Evolutionary conservation across 2,113 vertebrate species (phyloP).

Genomic region (Zeus faber): DNA sequence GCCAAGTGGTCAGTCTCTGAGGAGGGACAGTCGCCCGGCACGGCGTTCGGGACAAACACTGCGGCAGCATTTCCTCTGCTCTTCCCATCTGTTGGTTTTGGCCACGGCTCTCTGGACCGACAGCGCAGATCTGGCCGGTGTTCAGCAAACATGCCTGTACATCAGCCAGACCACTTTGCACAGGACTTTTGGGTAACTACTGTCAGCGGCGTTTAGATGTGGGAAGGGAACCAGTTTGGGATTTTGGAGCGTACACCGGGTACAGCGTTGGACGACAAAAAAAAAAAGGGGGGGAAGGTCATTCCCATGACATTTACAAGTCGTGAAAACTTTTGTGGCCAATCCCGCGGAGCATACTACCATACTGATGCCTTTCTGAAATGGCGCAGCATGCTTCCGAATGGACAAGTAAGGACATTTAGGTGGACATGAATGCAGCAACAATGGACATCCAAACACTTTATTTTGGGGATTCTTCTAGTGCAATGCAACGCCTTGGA

Average conservation of each 20-base stretch:
- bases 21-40: conserved; percentile 55
- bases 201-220: conserved; percentile 56
- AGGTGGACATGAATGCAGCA: neutral
- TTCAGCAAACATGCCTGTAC: conserved; percentile 60
- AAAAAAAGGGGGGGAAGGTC: too few relatives aligned
- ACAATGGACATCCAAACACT: too few relatives aligned
- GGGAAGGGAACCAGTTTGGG: conserved; percentile 39
- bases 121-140: conserved; percentile 53
- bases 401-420: conserved; percentile 36
- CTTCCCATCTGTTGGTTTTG: conserved; percentile 74
- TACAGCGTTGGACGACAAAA: conserved; percentile 20
- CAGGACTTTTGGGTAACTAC: conserved; percentile 62
- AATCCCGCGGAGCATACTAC: conserved; percentile 21
- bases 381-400: conserved; percentile 11
- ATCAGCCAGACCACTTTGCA: conserved; percentile 67
- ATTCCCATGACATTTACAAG: conserved; percentile 41
- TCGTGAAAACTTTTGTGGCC: conserved; percentile 24
- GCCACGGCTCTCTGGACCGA: conserved; percentile 54
- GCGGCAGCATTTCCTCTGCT: conserved; percentile 65
- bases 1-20: conserved; percentile 68
- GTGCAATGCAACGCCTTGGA: too few relatives aligned
- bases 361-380: conserved; percentile 7
- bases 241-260: conserved; percentile 35
- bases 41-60: conserved; percentile 64
- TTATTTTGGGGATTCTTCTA: too few relatives aligned